Conservation (phyloP, 2,888 invertebrate species). For the Lingula anatina region DNA sequence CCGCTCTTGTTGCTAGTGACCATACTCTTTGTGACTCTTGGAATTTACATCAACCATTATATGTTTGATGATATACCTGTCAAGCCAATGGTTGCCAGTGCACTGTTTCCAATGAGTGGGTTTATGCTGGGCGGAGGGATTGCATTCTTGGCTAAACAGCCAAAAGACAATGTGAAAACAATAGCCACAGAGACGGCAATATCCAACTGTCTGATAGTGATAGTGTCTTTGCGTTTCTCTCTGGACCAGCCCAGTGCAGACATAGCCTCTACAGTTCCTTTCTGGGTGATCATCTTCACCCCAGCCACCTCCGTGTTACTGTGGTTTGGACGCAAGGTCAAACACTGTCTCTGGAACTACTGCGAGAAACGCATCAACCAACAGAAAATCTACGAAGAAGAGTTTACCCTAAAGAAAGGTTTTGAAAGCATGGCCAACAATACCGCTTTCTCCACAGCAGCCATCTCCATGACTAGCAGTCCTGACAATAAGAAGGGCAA, state of each 20-base stretch:
- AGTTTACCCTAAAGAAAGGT: too few species aligned
- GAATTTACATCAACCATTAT: constrained; percentile 51
- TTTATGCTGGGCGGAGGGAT: constrained; percentile 30
- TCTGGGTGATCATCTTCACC: constrained; percentile 46
- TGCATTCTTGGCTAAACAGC: constrained; percentile 33
- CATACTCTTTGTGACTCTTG: constrained; percentile 48
- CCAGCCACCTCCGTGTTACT: constrained; percentile 37
- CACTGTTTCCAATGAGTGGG: constrained; percentile 32
- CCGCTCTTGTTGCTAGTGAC: constrained; percentile 45
- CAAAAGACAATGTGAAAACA: constrained; percentile 29
- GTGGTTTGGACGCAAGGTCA: constrained; percentile 24
- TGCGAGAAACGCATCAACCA: constrained; percentile 28
- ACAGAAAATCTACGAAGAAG: too few species aligned
- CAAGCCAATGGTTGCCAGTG: constrained; percentile 29
- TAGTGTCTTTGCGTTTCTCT: constrained; percentile 41
- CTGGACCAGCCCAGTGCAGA: constrained; percentile 42
- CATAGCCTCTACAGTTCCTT: constrained; percentile 41
- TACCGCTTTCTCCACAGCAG: too few species aligned
- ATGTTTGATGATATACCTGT: constrained; percentile 37
- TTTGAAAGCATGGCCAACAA: background rate
- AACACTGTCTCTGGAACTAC: constrained; percentile 21
- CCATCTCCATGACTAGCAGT: too few species aligned
- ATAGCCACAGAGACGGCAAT: constrained; percentile 44
- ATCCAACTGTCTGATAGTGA: constrained; percentile 41
- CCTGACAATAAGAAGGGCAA: too few species aligned